These are phyloP conservation scores for Pyralis farinalis DNA, from an alignment of 2,888 invertebrate species.

Conservation along the genomic window DNA sequence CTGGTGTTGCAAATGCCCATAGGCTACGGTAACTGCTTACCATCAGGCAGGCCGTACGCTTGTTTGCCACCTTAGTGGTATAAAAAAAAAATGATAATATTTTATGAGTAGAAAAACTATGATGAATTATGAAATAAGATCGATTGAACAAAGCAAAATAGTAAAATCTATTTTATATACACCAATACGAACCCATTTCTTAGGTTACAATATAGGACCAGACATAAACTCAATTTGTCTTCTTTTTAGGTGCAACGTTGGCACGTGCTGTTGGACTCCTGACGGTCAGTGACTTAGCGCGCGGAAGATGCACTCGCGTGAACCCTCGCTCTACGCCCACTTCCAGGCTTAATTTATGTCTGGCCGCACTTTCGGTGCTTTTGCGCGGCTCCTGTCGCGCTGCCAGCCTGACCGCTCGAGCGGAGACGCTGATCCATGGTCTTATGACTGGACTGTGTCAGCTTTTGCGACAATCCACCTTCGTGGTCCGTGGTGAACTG, in stretches of 20 bases:
- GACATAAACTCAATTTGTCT: background rate
- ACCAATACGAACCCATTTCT: too few species aligned
- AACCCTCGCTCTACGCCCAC: slow-evolving; percentile 21
- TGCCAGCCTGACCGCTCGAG: slow-evolving; percentile 6
- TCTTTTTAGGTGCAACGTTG: slow-evolving; percentile 90
- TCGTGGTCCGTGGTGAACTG: background rate
- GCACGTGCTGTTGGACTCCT: slow-evolving; percentile 93
- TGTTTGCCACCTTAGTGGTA: too few species aligned
- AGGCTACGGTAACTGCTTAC: too few species aligned
- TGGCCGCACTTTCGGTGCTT: slow-evolving; percentile 15
- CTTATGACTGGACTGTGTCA: slow-evolving; percentile 18
- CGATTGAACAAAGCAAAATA: too few species aligned
- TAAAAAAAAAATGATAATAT: too few species aligned
- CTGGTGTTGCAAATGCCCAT: too few species aligned
- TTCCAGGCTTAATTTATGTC: slow-evolving; percentile 24
- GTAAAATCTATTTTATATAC: too few species aligned
- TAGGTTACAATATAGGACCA: too few species aligned
- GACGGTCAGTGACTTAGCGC: slow-evolving; percentile 73
- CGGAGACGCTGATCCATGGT: slow-evolving; percentile 9
- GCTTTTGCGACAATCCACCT: slow-evolving; percentile 5
- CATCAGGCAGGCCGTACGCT: too few species aligned
- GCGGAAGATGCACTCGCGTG: slow-evolving; percentile 40
- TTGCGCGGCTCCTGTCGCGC: slow-evolving; percentile 24
- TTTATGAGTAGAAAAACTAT: too few species aligned
- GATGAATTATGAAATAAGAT: too few species aligned